Base-by-base conservation (phyloP, 2,113 vertebrate genomes). In the Callorhinus ursinus region DNA sequence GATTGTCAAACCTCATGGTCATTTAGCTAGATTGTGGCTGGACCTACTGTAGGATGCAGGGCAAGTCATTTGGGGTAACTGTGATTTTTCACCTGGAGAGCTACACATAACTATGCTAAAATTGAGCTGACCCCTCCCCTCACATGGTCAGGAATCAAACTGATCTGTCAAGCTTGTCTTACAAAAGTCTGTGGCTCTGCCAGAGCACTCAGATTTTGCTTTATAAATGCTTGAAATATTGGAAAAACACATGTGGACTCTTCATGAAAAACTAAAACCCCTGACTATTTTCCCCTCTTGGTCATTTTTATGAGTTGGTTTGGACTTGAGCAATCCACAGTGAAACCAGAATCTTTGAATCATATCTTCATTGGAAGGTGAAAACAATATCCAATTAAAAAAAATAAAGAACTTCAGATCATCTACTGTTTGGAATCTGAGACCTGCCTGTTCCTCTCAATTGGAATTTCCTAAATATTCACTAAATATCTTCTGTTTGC, bases 161-260 rank as follows among this genome's bases (percentile, higher is more conserved):
- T 96, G 93, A 76, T 97, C 91, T 97, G 79, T 97, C 97, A 95
- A 89, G 82, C 26, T 86, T 88, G 74, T 95, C 88, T 95, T 86
- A 57, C 12, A 26, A 80, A 93, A 83, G 63, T 82, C 93, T 88
- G 49, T 31, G 74, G 28, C 83, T 98, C 91, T 93, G 91, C 79
- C 85, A 91, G 74, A 63, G 42, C 15, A 22, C 77, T 88, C 57
- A 83, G 76, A 61, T 86, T 96, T 93, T 94, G n/a, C 88, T 97
- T 95, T 88, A 72, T 63, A 93, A 93, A 89, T 79, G 71, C 87
- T 85, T 74, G 49, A 91, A 69, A 90, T 95, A 63, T 83, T 63
- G 55, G 36, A 81, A 82, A 85, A 88, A 88, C 72, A 85, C 12
- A 33, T 36, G 71, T 15, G 10, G 80, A 69, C 90, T 97, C 77